Base-by-base conservation (phyloP, 2,888 invertebrate genomes). In the Cerceris rybyensis region DNA sequence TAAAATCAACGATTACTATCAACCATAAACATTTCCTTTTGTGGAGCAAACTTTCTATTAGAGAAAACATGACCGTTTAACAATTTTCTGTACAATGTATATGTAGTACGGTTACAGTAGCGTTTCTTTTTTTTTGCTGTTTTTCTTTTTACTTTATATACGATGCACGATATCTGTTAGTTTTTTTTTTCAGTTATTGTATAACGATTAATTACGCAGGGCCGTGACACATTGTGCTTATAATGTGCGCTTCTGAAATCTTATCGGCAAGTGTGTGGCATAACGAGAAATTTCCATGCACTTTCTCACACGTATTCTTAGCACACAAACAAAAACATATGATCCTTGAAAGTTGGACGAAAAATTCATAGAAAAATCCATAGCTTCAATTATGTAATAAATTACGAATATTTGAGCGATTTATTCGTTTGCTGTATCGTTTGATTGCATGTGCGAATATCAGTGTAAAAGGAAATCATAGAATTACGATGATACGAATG, bases 1-100 rank as follows among this genome's bases (percentile, higher is more conserved):
- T 66, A 77, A 77, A 83, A 70, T 83, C 68, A 78, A 85, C 65
- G 80, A 65, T 75, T 59, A 58, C 60, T 63, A 71, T 46, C 55
- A 71, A 81, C 79, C 54, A 66, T 73, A 79, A 79, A 79, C 59
- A 60, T 46, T 59, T 66, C 70, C 42, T 54, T 66, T 59, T 50
- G 54, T 52, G 72, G 60, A 41, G 58, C 59, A 60, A 83, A 78
- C 70, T 28, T 83, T 84, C 81, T 83, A 79, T 83, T 77, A 77
- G 70, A 81, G 81, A 78, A 80, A 77, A 79, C 84, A 81, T 79
- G 84, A 84, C 70, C 70, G 86, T 81, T 81, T 68, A 75, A 86
- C 84, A 79, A 72, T 75, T 66, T 52, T 82, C 68, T 81, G 76
- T 81, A 78, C 73, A 76, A 75, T 83, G 69, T 75, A 69, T 67